Evolutionary conservation across 2,797 vertebrate genomes (phyloP).

Genomic region (Scolopax bukidnonensis): DNA sequence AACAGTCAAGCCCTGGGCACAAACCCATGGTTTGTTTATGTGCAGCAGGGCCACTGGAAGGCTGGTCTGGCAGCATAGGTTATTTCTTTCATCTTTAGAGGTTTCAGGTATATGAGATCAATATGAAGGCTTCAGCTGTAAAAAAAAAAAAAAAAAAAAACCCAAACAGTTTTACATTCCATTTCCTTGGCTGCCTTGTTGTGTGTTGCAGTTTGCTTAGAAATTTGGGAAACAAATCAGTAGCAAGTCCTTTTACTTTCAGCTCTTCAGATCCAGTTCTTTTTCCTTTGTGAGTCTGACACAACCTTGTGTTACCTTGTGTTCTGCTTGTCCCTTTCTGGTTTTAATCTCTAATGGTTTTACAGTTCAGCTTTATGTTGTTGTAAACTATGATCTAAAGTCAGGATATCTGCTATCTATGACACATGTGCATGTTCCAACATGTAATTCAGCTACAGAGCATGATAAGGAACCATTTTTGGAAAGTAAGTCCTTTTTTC

Average conservation of each 20-base stretch:
- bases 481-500: not conserved
- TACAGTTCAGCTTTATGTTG: not conserved
- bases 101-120: not conserved
- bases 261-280: not conserved
- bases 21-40: not conserved
- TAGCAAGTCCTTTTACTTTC: not conserved
- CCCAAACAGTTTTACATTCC: not conserved
- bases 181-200: not conserved
- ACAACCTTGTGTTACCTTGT: not conserved
- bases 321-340: not conserved
- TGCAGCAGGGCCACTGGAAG: not conserved
- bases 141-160: not conserved
- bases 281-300: not conserved
- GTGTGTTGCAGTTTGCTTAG: not conserved
- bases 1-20: not conserved
- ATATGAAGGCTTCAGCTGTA: not conserved
- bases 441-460: not conserved
- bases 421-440: not conserved
- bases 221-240: not conserved
- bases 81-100: not conserved
- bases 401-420: not conserved
- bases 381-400: not conserved
- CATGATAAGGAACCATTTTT: not conserved
- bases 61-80: not conserved
- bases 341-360: not conserved